Evolutionary conservation across 2,113 vertebrate genomes (phyloP).

Genomic region (Equus przewalskii): DNA sequence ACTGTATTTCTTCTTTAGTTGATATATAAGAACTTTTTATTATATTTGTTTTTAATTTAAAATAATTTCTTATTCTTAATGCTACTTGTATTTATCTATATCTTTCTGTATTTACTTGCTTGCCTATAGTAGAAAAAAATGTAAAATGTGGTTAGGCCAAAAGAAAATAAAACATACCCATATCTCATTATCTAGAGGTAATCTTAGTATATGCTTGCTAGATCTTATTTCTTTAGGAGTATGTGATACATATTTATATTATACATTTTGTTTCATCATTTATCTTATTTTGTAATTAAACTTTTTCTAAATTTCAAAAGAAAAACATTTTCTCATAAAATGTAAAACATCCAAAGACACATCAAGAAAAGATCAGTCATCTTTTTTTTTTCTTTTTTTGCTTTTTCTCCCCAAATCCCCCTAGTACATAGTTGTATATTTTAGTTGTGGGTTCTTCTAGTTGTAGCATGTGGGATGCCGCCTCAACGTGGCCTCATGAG

Average conservation of each 20-base stretch:
- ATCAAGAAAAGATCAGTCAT: background rate
- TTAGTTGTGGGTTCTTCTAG: too few relatives aligned
- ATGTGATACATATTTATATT: background rate
- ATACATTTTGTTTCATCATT: constrained; percentile 30
- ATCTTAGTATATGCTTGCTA: background rate
- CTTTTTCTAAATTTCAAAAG: background rate
- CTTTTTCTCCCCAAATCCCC: too few relatives aligned
- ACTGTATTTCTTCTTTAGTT: background rate
- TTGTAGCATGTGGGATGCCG: too few relatives aligned
- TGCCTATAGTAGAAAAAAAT: background rate
- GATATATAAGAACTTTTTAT: background rate
- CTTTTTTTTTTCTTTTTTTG: background rate
- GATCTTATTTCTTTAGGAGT: constrained; percentile 11
- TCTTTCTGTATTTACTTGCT: background rate
- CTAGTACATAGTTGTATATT: too few relatives aligned
- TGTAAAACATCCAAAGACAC: background rate
- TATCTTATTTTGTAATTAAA: background rate
- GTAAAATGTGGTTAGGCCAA: background rate
- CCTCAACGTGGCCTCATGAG: too few relatives aligned
- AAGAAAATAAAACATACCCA: background rate
- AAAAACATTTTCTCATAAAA: background rate
- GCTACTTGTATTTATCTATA: background rate
- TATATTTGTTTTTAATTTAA: constrained; percentile 17
- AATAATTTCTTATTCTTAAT: constrained; percentile 24
- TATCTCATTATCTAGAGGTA: background rate